Conservation (phyloP, 2,888 invertebrate genomes). For the Nectonema munidae region DNA sequence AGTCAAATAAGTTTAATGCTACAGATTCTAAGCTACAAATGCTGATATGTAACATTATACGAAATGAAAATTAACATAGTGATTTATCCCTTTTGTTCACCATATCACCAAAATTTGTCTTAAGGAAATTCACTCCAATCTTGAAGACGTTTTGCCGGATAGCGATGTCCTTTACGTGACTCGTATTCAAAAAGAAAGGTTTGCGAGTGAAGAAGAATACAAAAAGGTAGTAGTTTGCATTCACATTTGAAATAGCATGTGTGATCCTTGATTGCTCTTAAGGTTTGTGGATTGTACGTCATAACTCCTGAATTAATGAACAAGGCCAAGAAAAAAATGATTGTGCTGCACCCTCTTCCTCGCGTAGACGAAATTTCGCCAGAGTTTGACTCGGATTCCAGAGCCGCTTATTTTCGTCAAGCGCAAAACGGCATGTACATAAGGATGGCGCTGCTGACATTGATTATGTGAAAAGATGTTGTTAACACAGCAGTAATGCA, state of each 20-base stretch:
- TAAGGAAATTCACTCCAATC: constrained; percentile 22
- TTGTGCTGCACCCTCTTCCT: constrained; percentile 85
- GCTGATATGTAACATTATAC: no score
- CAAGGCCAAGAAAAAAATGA: constrained; percentile 58
- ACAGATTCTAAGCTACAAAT: no score
- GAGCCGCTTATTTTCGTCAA: constrained; percentile 91
- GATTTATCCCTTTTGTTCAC: no score
- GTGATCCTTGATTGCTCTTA: constrained; percentile 20
- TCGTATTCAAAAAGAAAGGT: constrained; percentile 71
- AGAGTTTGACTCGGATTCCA: constrained; percentile 69
- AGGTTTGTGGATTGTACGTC: constrained; percentile 53
- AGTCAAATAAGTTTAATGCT: no score
- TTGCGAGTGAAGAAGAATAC: constrained; percentile 47
- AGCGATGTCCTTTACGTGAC: constrained; percentile 97
- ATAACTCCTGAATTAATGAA: constrained; percentile 85
- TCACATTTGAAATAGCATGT: constrained; percentile 6
- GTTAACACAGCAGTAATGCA: no score
- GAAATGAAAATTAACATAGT: no score
- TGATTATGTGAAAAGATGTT: constrained; percentile 39
- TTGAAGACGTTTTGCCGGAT: constrained; percentile 54
- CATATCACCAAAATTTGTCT: no score
- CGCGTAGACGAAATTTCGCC: constrained; percentile 56
- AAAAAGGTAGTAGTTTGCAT: constrained; percentile 32
- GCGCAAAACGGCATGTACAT: constrained; percentile 92
- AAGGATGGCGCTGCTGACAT: constrained; percentile 73